A percentile compares a stretch with the other conserved stretches of the same genome.
Conservation (phyloP, 1,140 invertebrate species). For the Helicoverpa armigera region DNA sequence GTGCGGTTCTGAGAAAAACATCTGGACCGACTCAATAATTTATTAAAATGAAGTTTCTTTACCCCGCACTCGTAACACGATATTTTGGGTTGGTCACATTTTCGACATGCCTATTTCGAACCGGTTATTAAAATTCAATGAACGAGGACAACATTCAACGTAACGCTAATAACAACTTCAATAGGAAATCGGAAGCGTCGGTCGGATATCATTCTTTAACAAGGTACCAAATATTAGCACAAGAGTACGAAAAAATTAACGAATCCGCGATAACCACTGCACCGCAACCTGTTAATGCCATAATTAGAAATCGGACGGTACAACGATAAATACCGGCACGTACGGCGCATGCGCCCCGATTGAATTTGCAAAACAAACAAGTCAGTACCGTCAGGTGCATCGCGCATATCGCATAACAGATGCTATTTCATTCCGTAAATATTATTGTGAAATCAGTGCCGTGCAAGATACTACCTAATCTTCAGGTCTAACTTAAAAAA, state of each 20-base stretch:
- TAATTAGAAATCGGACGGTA: constrained; percentile 55
- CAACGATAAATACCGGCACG: constrained; percentile 56
- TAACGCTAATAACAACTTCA: constrained; percentile 10
- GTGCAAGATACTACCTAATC: constrained; percentile 4
- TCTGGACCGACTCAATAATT: constrained; percentile 20
- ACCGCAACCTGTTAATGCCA: constrained; percentile 52
- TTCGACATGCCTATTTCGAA: constrained; percentile 10
- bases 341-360: constrained; percentile 64
- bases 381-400: constrained; percentile 36
- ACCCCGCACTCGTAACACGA: constrained; percentile 1
- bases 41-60: constrained; percentile 15
- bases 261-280: constrained; percentile 40
- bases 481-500: constrained; percentile 7
- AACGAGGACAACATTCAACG: neutral
- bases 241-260: constrained; percentile 26
- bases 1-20: neutral
- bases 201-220: constrained; percentile 23
- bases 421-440: constrained; percentile 40
- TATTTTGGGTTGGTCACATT: constrained; percentile 13
- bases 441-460: constrained; percentile 40
- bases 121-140: constrained; percentile 24
- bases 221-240: constrained; percentile 24
- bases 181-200: constrained; percentile 26
- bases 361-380: constrained; percentile 51
- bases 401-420: constrained; percentile 36